Conservation (phyloP, 2,797 vertebrate species). For the Erethizon dorsatum region DNA sequence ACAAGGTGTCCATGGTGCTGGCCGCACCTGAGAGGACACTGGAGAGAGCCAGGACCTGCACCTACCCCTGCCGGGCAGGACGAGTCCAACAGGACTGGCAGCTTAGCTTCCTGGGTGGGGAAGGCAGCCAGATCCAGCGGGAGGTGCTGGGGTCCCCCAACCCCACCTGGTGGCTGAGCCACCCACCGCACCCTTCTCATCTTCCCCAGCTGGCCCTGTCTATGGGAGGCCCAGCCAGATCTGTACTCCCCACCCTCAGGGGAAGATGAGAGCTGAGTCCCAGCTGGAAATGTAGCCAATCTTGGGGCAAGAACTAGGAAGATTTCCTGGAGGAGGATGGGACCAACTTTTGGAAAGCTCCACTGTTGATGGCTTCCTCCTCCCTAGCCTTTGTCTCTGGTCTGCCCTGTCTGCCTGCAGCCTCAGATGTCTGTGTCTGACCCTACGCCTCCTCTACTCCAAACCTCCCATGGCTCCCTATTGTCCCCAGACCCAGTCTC, state of each 20-base stretch:
- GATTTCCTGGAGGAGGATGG: conserved; percentile 53
- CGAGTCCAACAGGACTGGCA: conserved; percentile 79
- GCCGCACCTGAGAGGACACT: conserved; percentile 12
- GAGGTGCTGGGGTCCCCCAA: conserved; percentile 65
- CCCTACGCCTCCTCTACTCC: background rate
- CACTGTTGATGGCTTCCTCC: background rate
- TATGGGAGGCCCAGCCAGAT: background rate
- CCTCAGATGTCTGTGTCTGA: background rate
- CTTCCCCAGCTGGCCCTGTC: background rate
- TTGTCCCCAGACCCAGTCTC: background rate
- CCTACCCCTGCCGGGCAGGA: background rate
- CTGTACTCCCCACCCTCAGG: background rate
- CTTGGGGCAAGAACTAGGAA: background rate
- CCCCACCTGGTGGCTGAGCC: background rate
- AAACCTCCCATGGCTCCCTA: background rate
- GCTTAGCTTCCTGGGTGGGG: conserved; percentile 84
- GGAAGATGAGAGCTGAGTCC: background rate
- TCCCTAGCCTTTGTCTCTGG: background rate
- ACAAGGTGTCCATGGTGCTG: conserved; percentile 75
- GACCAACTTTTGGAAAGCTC: background rate
- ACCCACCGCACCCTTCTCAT: conserved; percentile 1
- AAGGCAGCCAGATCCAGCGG: conserved; percentile 65
- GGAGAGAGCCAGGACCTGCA: conserved; percentile 64
- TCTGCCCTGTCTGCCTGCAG: background rate
- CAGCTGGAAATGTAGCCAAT: background rate